These are phyloP conservation scores for Triplophysa tibetana DNA, from an alignment of 2,113 vertebrate species.

Conservation along the genomic window DNA sequence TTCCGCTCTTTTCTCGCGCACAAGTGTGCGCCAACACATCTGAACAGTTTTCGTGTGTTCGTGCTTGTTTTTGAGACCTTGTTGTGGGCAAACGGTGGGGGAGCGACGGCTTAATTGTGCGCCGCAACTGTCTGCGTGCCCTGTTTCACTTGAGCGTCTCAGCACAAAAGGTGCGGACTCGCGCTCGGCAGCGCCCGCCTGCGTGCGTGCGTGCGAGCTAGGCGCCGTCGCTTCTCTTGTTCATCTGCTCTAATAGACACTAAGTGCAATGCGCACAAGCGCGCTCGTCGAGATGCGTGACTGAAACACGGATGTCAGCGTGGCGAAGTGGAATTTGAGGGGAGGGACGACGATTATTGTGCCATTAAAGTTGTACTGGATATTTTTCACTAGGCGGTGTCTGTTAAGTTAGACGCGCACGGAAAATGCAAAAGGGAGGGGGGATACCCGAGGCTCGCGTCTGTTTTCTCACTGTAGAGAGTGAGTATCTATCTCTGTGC, in stretches of 20 bases:
- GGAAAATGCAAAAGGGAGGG: conserved; percentile 34
- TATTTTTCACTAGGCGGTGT: conserved; percentile 62
- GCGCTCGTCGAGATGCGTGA: conserved; percentile 13
- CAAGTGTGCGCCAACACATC: conserved; percentile 23
- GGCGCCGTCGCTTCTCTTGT: conserved; percentile 46
- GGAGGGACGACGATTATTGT: conserved; percentile 5
- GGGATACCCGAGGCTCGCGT: conserved; percentile 17
- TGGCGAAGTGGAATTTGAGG: neutral
- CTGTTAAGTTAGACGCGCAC: conserved; percentile 63
- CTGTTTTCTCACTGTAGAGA: conserved; percentile 16
- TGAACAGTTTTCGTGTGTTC: conserved; percentile 5
- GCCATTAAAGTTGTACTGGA: conserved; percentile 49
- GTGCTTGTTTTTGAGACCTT: conserved; percentile 36
- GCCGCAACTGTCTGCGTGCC: conserved; percentile 48
- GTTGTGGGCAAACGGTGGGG: conserved; percentile 22
- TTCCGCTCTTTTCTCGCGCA: conserved; percentile 35
- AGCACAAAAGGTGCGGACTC: conserved; percentile 67
- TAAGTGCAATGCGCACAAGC: conserved; percentile 23
- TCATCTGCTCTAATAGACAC: conserved; percentile 11
- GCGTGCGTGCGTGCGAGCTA: conserved; percentile 8
- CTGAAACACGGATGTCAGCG: neutral
- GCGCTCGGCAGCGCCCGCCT: conserved; percentile 39
- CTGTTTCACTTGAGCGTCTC: conserved; percentile 48
- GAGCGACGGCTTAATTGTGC: conserved; percentile 26
- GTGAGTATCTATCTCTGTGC: conserved; percentile 20